Base-by-base conservation (phyloP, 2,888 invertebrate species). In the Drosophila nigricruria region DNA sequence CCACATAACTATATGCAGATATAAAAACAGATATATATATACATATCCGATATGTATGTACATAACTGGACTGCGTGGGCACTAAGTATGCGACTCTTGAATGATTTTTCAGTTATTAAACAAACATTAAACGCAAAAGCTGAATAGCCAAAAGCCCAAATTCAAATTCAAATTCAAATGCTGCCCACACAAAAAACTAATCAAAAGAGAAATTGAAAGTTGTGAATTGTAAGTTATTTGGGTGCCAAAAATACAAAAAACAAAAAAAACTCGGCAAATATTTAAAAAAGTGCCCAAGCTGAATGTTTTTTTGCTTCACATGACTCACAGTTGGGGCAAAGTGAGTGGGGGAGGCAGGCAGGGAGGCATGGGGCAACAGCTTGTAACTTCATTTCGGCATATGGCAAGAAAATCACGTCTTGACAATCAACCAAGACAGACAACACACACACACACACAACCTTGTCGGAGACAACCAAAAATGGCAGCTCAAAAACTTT, bases 31-130 rank as follows among this genome's bases (percentile, higher is more conserved):
- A 53, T 12, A 56, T 23, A 14, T 57, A 36, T 43, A 42, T 57
- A 60, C 38, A 65, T 18, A 30, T n/a, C 12, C 30, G 10, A 49
- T 49, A 30, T 18, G 10, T 47, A 1, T 27, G 49, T 12, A 53
- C 57, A 49, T 38, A 79, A 74, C 62, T 70, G 70, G 56, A 61
- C 76, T 61, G 64, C 85, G 83, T 84, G 83, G 83, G 83, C 83
- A 69, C 78, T 89, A 84, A 84, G 89, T 84, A 89, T 88, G 73
- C 81, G 87, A 9, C 73, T 74, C 70, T 77, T 77, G 79, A 77
- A 52, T 58, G 70, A 18, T 59, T 71, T 75, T 73, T 40, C 74
- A 63, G 70, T 64, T 79, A 86, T 82, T 71, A 80, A 77, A 70
- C 70, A 86, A 88, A 86, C 87, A 88, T 80, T 74, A 77, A 82